Evolutionary conservation across 2,797 vertebrate species (phyloP).

Genomic region (Spheniscus humboldti): DNA sequence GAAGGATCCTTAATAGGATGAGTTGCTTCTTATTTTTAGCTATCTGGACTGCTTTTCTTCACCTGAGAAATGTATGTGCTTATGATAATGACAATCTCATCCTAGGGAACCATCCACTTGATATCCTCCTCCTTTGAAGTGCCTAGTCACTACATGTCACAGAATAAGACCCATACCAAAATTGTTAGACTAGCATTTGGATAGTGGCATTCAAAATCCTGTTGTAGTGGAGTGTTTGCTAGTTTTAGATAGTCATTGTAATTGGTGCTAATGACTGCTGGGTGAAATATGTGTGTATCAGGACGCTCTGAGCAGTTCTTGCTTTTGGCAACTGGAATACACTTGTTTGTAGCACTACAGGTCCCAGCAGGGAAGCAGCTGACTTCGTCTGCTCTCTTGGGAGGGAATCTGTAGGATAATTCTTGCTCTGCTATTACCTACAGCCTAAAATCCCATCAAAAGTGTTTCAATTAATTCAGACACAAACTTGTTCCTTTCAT

Average conservation of each 20-base stretch:
- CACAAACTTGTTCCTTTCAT: neutral
- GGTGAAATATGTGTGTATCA: neutral
- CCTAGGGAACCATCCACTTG: neutral
- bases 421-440: neutral
- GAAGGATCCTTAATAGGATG: neutral
- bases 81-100: neutral
- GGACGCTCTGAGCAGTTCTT: neutral
- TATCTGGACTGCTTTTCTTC: neutral
- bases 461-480: neutral
- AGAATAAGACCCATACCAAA: neutral
- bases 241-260: neutral
- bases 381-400: neutral
- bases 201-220: neutral
- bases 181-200: neutral
- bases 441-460: neutral
- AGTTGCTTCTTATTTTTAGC: neutral
- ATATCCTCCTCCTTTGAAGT: neutral
- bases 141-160: neutral
- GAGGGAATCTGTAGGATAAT: neutral
- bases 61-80: neutral
- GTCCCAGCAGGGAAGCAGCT: neutral
- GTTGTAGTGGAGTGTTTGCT: neutral
- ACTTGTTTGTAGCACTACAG: neutral
- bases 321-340: neutral
- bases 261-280: neutral